Conservation (phyloP, 2,113 vertebrate genomes). For the Albula glossodonta region DNA sequence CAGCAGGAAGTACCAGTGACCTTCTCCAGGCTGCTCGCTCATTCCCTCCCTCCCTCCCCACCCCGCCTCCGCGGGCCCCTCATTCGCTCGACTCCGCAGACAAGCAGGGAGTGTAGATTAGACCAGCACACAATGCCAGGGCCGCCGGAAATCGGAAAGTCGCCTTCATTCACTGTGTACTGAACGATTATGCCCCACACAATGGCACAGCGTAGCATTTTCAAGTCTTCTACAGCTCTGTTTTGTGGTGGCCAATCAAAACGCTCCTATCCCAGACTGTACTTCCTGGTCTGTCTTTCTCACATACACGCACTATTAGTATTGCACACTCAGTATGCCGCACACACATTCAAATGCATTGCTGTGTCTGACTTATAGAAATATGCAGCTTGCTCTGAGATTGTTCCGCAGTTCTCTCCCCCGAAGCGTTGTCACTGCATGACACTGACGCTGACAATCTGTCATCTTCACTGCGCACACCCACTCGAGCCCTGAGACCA, state of each 20-base stretch:
- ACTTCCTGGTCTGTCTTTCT: neutral
- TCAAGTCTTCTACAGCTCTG: neutral
- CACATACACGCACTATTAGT: no score
- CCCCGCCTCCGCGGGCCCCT: no score
- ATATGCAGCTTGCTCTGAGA: neutral
- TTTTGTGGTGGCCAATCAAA: neutral
- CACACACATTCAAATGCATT: no score
- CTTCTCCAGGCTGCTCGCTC: neutral
- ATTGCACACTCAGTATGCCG: no score
- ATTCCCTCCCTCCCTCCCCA: neutral
- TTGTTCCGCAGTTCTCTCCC: neutral
- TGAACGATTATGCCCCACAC: neutral
- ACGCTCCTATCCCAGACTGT: neutral
- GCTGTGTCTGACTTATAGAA: no score
- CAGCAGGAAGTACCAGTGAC: constrained; percentile 32
- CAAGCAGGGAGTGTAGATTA: neutral
- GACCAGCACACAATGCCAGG: neutral
- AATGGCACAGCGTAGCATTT: neutral
- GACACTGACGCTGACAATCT: neutral
- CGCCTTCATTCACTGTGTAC: neutral
- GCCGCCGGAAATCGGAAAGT: neutral
- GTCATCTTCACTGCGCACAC: neutral
- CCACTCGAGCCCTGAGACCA: no score
- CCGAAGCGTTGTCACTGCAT: neutral
- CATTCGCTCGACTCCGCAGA: neutral